phyloP scores from a whole-genome alignment of 2,888 invertebrate genomes.

The Rutpela maculata region DNA sequence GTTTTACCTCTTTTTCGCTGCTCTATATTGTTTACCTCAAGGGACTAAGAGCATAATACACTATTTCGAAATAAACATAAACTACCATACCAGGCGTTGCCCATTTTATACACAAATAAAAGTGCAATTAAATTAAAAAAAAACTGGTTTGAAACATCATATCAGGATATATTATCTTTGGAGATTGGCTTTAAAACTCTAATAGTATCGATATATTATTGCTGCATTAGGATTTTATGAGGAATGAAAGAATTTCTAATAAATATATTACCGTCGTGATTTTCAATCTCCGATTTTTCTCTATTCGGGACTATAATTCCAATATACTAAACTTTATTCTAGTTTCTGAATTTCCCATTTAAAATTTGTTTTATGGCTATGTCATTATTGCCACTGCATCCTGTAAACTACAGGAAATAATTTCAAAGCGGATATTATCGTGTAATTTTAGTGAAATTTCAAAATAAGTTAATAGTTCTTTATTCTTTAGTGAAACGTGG shows the following conservation, averaged over 20 bases:
- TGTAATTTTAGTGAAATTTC: not conserved
- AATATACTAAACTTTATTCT: not conserved
- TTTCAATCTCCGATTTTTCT: constrained; percentile 3
- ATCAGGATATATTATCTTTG: too few relatives aligned
- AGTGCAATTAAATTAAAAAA: too few relatives aligned
- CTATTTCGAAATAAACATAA: too few relatives aligned
- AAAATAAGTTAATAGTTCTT: not conserved
- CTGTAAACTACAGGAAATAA: constrained; percentile 13
- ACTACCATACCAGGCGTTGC: too few relatives aligned
- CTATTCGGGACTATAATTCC: not conserved
- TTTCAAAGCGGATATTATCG: constrained; percentile 12
- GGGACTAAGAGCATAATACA: too few relatives aligned
- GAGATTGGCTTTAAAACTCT: too few relatives aligned
- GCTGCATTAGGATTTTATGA: not conserved
- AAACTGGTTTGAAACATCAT: too few relatives aligned
- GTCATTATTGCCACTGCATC: not conserved
- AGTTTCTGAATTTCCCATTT: not conserved
- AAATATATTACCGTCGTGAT: not conserved
- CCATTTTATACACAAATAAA: too few relatives aligned
- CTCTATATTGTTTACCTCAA: too few relatives aligned
- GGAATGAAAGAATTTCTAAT: not conserved
- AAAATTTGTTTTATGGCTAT: not conserved
- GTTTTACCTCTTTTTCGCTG: too few relatives aligned
- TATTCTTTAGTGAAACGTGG: not conserved
- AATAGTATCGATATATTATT: not conserved